Conservation (phyloP, 2,888 invertebrate species). For the Unio pictorum region DNA sequence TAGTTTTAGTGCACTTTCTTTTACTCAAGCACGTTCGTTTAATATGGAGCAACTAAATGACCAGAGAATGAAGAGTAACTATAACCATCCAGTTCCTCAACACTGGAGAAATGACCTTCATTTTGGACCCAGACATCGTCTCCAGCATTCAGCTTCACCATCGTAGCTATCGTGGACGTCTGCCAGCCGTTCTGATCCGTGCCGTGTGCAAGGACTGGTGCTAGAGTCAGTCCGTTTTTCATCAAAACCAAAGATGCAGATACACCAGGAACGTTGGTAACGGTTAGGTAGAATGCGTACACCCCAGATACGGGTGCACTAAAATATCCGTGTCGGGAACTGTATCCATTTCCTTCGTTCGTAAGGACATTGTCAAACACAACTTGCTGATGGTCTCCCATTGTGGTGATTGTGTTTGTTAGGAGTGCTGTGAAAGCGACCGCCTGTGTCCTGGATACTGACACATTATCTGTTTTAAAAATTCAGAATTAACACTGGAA, state of each 20-base stretch:
- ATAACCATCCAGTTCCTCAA: constrained; percentile 19
- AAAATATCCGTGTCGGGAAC: constrained; percentile 12
- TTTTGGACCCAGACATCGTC: constrained; percentile 32
- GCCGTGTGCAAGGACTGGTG: constrained; percentile 17
- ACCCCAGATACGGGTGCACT: constrained; percentile 17
- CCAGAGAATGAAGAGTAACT: constrained; percentile 21
- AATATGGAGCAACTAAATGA: constrained; percentile 4
- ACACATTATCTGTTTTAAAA: no score
- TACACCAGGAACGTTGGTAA: constrained; percentile 18
- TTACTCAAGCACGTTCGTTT: no score
- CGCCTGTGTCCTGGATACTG: not conserved
- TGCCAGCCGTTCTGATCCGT: constrained; percentile 12
- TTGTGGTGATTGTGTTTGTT: constrained; percentile 14
- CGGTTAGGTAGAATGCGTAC: constrained; percentile 22
- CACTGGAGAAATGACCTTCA: constrained; percentile 18
- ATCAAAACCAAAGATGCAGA: constrained; percentile 15
- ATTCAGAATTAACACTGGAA: no score
- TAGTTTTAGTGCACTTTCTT: no score
- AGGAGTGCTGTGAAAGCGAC: constrained; percentile 24
- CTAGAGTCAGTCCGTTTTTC: constrained; percentile 12
- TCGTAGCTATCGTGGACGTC: constrained; percentile 16
- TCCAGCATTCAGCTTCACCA: constrained; percentile 9
- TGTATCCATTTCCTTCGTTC: constrained; percentile 21
- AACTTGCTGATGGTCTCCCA: constrained; percentile 18
- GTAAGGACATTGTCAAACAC: constrained; percentile 20